Conservation (phyloP, 2,797 vertebrate species). For the Chaetophractus vellerosus region DNA sequence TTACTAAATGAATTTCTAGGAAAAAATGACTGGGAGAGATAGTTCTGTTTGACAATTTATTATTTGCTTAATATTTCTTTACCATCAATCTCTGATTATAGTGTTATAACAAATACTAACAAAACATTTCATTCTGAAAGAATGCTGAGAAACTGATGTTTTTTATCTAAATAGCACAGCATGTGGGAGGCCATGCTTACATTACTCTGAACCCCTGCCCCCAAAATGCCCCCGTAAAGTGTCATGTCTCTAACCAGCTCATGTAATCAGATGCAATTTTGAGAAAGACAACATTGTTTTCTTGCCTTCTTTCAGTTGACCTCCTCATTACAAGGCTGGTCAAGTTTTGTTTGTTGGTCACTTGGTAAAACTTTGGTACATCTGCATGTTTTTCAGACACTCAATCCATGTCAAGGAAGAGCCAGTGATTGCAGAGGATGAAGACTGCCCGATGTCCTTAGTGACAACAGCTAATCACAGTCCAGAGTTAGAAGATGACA, state of each 20-base stretch:
- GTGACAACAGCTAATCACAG: slow-evolving; percentile 99
- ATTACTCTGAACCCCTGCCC: slow-evolving; percentile 69
- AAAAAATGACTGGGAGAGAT: slow-evolving; percentile 70
- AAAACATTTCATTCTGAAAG: slow-evolving; percentile 86
- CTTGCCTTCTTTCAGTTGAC: slow-evolving; percentile 66
- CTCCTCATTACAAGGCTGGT: slow-evolving; percentile 68
- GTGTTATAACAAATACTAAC: slow-evolving; percentile 86
- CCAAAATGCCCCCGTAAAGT: slow-evolving; percentile 74
- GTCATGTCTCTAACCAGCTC: slow-evolving; percentile 74
- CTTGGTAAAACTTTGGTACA: slow-evolving; percentile 62
- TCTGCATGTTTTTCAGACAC: slow-evolving; percentile 92
- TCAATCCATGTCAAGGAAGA: slow-evolving; percentile 98
- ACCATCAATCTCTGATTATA: slow-evolving; percentile 78
- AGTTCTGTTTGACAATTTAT: slow-evolving; percentile 44
- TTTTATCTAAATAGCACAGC: slow-evolving; percentile 85
- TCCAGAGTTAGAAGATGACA: slow-evolving; percentile 98
- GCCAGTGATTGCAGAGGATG: slow-evolving; percentile 98
- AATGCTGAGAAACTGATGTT: slow-evolving; percentile 83
- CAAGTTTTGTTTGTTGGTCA: slow-evolving; percentile 52
- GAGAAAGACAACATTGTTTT: slow-evolving; percentile 52
- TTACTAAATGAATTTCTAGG: slow-evolving; percentile 56
- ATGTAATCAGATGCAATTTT: slow-evolving; percentile 62
- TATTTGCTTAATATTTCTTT: slow-evolving; percentile 78
- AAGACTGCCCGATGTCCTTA: slow-evolving; percentile 99
- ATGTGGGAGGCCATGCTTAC: slow-evolving; percentile 85